Conservation (phyloP, 2,888 invertebrate species). For the Drosophila mercatorum region DNA sequence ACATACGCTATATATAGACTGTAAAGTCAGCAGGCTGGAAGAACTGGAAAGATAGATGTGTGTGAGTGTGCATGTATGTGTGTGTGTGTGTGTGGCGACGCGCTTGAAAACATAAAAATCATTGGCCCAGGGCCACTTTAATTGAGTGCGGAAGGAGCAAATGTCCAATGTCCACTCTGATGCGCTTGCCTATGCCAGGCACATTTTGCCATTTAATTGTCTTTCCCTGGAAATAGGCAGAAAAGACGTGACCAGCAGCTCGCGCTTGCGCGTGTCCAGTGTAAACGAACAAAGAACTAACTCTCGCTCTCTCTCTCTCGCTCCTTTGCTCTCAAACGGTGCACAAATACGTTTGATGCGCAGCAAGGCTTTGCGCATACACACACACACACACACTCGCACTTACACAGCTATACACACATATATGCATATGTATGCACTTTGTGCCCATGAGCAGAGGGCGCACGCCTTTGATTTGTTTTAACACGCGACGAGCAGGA, state of each 20-base stretch:
- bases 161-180: constrained; percentile 7
- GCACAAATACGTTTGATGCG: constrained; percentile 6
- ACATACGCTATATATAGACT: constrained; percentile 42
- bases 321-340: background rate
- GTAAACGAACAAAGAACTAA: background rate
- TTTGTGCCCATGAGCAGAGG: background rate
- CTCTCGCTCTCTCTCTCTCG: background rate
- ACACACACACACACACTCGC: background rate
- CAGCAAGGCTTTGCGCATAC: background rate
- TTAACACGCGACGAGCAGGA: background rate
- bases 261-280: constrained; percentile 44
- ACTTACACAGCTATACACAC: too few relatives aligned
- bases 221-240: constrained; percentile 34
- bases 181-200: constrained; percentile 52
- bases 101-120: constrained; percentile 21
- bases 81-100: constrained; percentile 35
- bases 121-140: constrained; percentile 50
- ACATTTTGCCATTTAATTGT: constrained; percentile 58
- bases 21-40: constrained; percentile 27
- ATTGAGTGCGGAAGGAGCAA: constrained; percentile 58
- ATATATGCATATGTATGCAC: too few relatives aligned
- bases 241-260: constrained; percentile 38
- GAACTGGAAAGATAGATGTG: constrained; percentile 50
- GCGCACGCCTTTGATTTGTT: background rate
- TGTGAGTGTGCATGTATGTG: constrained; percentile 19